Evolutionary conservation across 2,113 vertebrate species (phyloP).

Genomic region (Tympanuchus pallidicinctus): DNA sequence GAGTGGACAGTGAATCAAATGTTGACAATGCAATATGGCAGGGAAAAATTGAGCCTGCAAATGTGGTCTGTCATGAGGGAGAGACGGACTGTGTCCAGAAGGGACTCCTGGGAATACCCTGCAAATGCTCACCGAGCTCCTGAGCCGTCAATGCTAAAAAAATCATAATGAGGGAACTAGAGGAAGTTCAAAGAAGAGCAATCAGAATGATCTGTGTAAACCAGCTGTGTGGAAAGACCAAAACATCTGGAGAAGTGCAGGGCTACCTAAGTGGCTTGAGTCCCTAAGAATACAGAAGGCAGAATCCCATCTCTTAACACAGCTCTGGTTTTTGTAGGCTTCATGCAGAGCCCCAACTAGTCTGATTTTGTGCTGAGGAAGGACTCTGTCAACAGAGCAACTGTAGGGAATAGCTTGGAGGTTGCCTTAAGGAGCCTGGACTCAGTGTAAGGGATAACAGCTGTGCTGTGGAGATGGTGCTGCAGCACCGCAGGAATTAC

Average conservation of each 20-base stretch:
- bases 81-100: slow-evolving; percentile 8
- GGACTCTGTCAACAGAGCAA: neutral
- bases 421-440: neutral
- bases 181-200: slow-evolving; percentile 29
- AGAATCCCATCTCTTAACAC: neutral
- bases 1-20: slow-evolving; percentile 40
- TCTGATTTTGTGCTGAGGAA: neutral
- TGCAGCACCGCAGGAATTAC: neutral
- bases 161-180: neutral
- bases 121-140: slow-evolving; percentile 22
- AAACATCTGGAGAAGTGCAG: neutral
- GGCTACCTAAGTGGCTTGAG: neutral
- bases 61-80: slow-evolving; percentile 29
- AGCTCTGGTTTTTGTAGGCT: neutral
- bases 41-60: slow-evolving; percentile 18
- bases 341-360: neutral
- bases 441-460: neutral
- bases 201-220: neutral
- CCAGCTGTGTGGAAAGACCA: neutral
- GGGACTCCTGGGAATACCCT: neutral
- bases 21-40: slow-evolving; percentile 32
- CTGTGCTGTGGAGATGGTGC: neutral
- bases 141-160: neutral
- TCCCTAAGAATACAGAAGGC: neutral
- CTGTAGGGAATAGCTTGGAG: neutral